Conservation (phyloP, 2,113 vertebrate species). For the Paradisaea rubra region DNA sequence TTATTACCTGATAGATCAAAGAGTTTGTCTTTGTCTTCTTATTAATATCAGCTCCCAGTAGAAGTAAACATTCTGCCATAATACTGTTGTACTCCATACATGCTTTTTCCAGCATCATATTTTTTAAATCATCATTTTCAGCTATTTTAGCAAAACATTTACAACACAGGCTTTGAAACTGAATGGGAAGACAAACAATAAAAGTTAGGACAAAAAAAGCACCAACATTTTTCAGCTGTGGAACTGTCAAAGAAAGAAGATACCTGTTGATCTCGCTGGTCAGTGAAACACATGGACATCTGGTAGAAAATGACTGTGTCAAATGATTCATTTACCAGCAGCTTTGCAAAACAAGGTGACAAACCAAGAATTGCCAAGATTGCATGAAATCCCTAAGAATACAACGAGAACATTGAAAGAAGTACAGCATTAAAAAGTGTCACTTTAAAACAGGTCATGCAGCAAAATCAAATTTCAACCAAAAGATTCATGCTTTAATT, state of each 20-base stretch:
- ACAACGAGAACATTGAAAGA: background rate
- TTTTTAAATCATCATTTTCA: conserved; percentile 76
- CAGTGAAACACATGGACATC: conserved; percentile 71
- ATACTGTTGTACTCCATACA: conserved; percentile 78
- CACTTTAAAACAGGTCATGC: background rate
- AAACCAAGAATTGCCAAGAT: conserved; percentile 79
- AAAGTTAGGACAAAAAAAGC: background rate
- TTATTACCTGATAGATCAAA: conserved; percentile 86
- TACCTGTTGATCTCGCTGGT: conserved; percentile 75
- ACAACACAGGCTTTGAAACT: conserved; percentile 84
- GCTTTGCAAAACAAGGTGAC: conserved; percentile 77
- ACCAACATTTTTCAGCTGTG: background rate
- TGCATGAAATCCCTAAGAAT: conserved; percentile 80
- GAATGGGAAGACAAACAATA: background rate
- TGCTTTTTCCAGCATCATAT: conserved; percentile 84
- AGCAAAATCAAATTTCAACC: background rate
- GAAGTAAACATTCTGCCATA: conserved; percentile 88
- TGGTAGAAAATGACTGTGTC: conserved; percentile 86
- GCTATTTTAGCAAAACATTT: conserved; percentile 87
- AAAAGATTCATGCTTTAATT: background rate
- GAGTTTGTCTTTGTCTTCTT: conserved; percentile 79
- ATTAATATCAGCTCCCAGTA: conserved; percentile 87
- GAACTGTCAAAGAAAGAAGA: background rate
- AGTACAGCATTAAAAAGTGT: background rate
- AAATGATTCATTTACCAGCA: conserved; percentile 82